Evolutionary conservation across 2,888 invertebrate genomes (phyloP), one percentile per base, ranked within the genome.

Genomic region (Caenorhabditis sulstoni): DNA sequence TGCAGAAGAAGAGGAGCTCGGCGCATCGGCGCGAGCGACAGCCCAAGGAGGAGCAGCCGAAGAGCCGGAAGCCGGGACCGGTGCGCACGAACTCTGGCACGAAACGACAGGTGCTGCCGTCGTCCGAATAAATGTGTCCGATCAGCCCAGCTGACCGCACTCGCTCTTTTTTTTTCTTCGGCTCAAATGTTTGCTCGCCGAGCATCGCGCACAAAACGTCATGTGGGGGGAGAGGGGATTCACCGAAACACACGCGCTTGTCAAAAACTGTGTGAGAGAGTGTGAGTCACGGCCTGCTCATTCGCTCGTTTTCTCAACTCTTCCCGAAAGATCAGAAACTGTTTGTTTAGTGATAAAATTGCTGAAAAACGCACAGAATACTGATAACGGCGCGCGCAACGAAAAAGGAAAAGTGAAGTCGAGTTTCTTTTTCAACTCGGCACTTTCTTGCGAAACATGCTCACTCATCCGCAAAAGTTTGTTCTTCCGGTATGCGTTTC

Each of bases 321-420:
- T 50, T 50, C 23, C 11, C 4, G 23, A 16, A 65, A 53, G 45
- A 35, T 66, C 50, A 22, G 57, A 66, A 41, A n/a, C 64, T 57
- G 49, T 66, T 55, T 66, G 57, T 23, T 49, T 8, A 66, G 39
- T 47, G 66, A 66, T 66, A 66, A 66, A 55, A 66, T 44, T 53
- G 37, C 3, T 0, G 20, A 49, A 44, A 53, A 29, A 12, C 20
- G 29, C 29, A 9, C 35, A 1, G 39, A 41, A 22, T 29, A 52
- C 59, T 59, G 49, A 59, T 68, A 50, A 59, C 44, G 35, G 23
- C 7, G 29, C 29, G 29, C 7, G 29, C 29, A 7, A 29, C 29
- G 41, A 14, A 11, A 14, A 41, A 41, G 29, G 7, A 41, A 41
- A 41, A 16, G 5, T 16, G 47, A 8, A 9, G n/a, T 23, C 14